Evolutionary conservation across 2,113 vertebrate genomes (phyloP), one percentile per base, ranked within the genome.

Genomic region (Oreotrochilus melanogaster): DNA sequence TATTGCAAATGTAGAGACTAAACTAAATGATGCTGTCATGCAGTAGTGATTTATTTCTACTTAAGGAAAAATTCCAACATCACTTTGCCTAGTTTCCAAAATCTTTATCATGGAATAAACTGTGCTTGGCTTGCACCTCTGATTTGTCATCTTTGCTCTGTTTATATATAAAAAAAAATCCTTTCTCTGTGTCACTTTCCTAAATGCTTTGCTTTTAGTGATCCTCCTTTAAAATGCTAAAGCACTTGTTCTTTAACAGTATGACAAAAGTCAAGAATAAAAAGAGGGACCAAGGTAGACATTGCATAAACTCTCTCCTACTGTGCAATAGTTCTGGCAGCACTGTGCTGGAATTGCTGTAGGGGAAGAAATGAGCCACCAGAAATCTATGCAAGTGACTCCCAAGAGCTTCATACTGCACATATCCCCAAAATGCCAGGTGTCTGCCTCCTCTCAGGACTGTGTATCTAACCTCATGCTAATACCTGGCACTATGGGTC

Each of bases 1-100:
- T 86, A 47, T 84, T 78, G 45, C 58, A 80, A 84, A 45, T 16
- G n/a, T 54, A 60, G 35, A 69, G 30, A 60, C 50, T 74, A 74
- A 89, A 75, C 14, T n/a, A 74, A 75, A 58, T 50, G 1, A 60
- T 89, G 58, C 39, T 66, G 42, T 71, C 28, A 28, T 73, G 19
- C 7, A 78, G 22, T 51, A 70, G 64, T 78, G 56, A 94, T 95
- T 94, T 94, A 89, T 50, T 89, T 69, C 39, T 85, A 42, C 39
- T 76, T 62, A 54, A 82, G 54, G 65, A 91, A 47, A 90, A 88
- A 88, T 64, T 73, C 51, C 64, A 86, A 14, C 0, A 1, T 70
- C 27, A 25, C 28, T 85, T 87, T 17, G 62, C 62, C 30, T 88
- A 66, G 3, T 73, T 83, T 92, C 90, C 82, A 78, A 43, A 94